Evolutionary conservation across 2,113 vertebrate genomes (phyloP).

Genomic region (Dendropsophus ebraccatus): DNA sequence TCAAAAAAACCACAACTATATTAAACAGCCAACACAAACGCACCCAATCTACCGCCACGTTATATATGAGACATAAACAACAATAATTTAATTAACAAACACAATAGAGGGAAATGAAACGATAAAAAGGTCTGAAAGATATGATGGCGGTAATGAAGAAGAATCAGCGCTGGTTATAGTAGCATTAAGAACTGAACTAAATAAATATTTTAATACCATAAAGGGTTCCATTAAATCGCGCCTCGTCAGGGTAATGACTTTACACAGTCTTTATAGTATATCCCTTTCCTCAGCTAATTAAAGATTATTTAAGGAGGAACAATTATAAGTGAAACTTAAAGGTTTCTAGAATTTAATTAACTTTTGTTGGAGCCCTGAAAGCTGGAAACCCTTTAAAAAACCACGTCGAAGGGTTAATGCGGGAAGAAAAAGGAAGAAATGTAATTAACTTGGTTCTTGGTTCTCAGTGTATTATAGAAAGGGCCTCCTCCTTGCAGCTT

Average conservation of each 20-base stretch:
- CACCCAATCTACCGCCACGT: neutral
- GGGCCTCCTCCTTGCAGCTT: neutral
- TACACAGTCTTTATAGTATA: conserved; percentile 9
- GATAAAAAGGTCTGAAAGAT: neutral
- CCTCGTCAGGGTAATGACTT: conserved; percentile 18
- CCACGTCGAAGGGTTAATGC: neutral
- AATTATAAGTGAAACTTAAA: conserved; percentile 20
- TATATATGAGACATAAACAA: conserved; percentile 12
- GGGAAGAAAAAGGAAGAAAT: neutral
- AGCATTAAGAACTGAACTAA: conserved; percentile 8
- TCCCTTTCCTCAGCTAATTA: conserved; percentile 9
- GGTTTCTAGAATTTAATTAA: conserved; percentile 6
- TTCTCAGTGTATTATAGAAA: neutral
- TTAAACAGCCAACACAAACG: neutral
- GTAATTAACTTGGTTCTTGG: neutral
- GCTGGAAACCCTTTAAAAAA: neutral
- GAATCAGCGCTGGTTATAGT: conserved; percentile 1
- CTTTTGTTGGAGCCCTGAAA: conserved; percentile 1
- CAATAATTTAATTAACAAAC: conserved; percentile 20
- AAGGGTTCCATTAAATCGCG: conserved; percentile 20
- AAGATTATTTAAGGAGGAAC: conserved; percentile 27
- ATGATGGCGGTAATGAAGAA: conserved; percentile 39
- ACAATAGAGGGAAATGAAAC: conserved; percentile 8
- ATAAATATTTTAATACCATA: conserved; percentile 41
- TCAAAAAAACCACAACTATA: neutral